Evolutionary conservation across 2,113 vertebrate species (phyloP).

Genomic region (Pyrgilauda ruficollis): DNA sequence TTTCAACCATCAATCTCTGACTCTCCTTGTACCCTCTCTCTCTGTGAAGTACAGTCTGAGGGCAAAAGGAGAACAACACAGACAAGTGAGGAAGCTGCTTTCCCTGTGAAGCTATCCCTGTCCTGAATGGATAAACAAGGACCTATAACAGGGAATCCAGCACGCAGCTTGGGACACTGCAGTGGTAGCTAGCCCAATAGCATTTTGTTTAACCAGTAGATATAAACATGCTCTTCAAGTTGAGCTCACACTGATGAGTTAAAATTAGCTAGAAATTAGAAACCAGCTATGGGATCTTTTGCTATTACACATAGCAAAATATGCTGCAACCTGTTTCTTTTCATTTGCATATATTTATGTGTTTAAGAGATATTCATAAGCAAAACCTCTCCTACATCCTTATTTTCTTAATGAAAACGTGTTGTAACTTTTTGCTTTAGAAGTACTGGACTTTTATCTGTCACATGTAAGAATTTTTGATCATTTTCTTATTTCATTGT

Average conservation of each 20-base stretch:
- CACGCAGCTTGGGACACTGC: neutral
- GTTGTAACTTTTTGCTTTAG: neutral
- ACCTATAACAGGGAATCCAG: neutral
- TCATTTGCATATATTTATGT: neutral
- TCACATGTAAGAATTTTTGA: slow-evolving; percentile 15
- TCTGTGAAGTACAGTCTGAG: neutral
- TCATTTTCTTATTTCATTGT: neutral
- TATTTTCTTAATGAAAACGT: slow-evolving; percentile 21
- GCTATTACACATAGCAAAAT: neutral
- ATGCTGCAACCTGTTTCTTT: slow-evolving; percentile 3
- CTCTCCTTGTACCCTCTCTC: neutral
- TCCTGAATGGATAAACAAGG: neutral
- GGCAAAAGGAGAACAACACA: neutral
- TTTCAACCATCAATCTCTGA: neutral
- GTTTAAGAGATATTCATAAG: neutral
- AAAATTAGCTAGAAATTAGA: slow-evolving; percentile 27
- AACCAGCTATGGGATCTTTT: neutral
- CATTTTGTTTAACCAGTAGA: neutral
- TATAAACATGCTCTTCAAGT: neutral
- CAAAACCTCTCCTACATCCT: neutral
- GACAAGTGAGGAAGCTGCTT: neutral
- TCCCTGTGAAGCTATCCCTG: neutral
- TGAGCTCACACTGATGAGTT: neutral
- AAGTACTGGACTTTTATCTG: neutral
- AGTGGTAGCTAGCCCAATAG: neutral